phyloP scores from a whole-genome alignment of 2,797 vertebrate species.

The Leptoclinus maculatus region DNA sequence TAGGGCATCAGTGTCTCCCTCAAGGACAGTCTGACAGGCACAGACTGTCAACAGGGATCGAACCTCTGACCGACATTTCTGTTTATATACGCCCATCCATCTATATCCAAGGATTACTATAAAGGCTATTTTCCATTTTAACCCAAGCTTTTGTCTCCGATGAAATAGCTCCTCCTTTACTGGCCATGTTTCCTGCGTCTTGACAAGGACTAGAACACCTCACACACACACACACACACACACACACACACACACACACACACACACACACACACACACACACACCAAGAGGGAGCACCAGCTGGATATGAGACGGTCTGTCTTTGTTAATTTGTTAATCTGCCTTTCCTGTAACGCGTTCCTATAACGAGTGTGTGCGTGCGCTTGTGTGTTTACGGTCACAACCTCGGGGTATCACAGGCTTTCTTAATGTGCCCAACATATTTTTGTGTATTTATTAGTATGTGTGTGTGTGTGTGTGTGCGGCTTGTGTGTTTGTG shows the following conservation, averaged over 20 bases:
- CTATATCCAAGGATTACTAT: slow-evolving; percentile 31
- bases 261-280: slow-evolving; percentile 6
- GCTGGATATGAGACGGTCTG: slow-evolving; percentile 67
- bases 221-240: slow-evolving; percentile 29
- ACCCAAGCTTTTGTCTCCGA: slow-evolving; percentile 18
- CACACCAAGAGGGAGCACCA: slow-evolving; percentile 51
- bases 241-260: slow-evolving; percentile 11
- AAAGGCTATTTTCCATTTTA: slow-evolving; percentile 12
- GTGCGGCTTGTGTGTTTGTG: slow-evolving; percentile 5
- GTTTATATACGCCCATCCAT: slow-evolving; percentile 56
- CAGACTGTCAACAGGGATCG: slow-evolving; percentile 62
- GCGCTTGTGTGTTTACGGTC: slow-evolving; percentile 32
- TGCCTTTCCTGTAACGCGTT: slow-evolving; percentile 54
- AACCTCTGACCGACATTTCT: slow-evolving; percentile 64
- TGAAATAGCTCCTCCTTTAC: slow-evolving; percentile 16
- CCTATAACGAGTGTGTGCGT: not conserved
- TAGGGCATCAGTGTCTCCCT: slow-evolving; percentile 64
- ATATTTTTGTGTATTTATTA: slow-evolving; percentile 61
- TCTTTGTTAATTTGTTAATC: slow-evolving; percentile 72
- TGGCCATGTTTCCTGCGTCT: slow-evolving; percentile 10
- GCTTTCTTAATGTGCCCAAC: slow-evolving; percentile 60
- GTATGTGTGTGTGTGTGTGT: slow-evolving; percentile 11
- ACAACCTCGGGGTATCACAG: slow-evolving; percentile 71
- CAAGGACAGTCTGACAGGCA: slow-evolving; percentile 70
- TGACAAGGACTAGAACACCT: slow-evolving; percentile 25